Conservation (phyloP, 53 echinoderm and acorn worm species). For the Zoroaster sp. region DNA sequence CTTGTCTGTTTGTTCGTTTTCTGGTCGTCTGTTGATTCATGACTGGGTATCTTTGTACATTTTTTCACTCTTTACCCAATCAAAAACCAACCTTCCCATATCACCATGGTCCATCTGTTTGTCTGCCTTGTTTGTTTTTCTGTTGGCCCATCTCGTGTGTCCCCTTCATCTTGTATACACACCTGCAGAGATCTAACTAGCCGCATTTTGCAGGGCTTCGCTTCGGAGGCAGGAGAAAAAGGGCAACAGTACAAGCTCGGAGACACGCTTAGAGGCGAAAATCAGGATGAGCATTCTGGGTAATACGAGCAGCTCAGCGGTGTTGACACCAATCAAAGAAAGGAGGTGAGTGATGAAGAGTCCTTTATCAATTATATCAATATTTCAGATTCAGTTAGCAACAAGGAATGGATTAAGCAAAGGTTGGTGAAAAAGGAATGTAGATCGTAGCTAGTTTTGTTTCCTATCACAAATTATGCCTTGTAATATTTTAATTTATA, state of each 20-base stretch:
- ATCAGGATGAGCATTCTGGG: conserved; percentile 79
- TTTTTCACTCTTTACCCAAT: too few relatives aligned
- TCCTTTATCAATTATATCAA: too few relatives aligned
- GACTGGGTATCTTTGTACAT: too few relatives aligned
- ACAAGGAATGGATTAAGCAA: too few relatives aligned
- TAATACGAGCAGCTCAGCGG: not conserved
- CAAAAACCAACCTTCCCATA: not conserved
- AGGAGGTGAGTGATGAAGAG: conserved; percentile 73
- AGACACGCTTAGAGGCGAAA: conserved; percentile 66
- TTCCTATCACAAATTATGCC: too few relatives aligned
- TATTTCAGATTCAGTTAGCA: too few relatives aligned
- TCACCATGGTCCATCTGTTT: not conserved
- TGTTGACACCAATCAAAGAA: conserved; percentile 28
- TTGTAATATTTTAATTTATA: too few relatives aligned
- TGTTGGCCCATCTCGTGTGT: not conserved
- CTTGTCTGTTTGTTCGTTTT: too few relatives aligned
- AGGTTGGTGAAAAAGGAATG: too few relatives aligned
- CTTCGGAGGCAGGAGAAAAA: conserved; percentile 7
- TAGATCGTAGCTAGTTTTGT: too few relatives aligned
- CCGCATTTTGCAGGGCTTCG: conserved; percentile 17
- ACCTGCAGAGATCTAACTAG: not conserved
- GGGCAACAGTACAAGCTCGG: not conserved
- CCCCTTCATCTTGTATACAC: not conserved
- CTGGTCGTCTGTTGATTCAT: too few relatives aligned
- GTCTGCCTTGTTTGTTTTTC: not conserved